Percentiles rank a stretch among this genome's conserved stretches.
Evolutionary conservation across 2,888 invertebrate species (phyloP).

Genomic region (Brassicogethes aeneus): DNA sequence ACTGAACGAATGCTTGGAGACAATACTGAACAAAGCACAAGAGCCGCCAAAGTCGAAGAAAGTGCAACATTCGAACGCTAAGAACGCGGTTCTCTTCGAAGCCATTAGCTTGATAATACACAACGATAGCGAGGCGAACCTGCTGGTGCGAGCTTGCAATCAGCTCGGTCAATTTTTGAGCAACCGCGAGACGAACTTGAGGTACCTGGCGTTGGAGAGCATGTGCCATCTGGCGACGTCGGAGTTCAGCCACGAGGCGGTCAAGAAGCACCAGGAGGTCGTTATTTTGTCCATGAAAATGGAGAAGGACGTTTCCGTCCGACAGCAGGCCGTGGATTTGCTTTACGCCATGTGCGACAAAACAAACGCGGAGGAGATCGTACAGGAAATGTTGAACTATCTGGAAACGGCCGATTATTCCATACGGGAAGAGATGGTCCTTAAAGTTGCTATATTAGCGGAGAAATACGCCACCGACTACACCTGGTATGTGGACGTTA

Average conservation of each 20-base stretch:
- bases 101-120: constrained; percentile 99
- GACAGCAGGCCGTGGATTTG: constrained; percentile 96
- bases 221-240: constrained; percentile 99
- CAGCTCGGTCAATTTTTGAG: constrained; percentile 97
- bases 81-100: constrained; percentile 98
- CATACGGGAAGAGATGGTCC: constrained; percentile 99
- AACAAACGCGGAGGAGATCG: constrained; percentile 98
- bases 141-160: constrained; percentile 96
- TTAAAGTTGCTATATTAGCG: constrained; percentile 97
- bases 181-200: constrained; percentile 93
- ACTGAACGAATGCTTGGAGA: constrained; percentile 95
- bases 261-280: constrained; percentile 99
- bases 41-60: constrained; percentile 99
- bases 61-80: constrained; percentile 99
- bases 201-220: constrained; percentile 95
- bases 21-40: constrained; percentile 96
- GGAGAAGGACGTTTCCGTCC: constrained; percentile 96
- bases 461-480: constrained; percentile 99
- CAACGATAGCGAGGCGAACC: constrained; percentile 94
- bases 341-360: constrained; percentile 99
- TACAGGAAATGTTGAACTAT: constrained; percentile 98
- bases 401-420: constrained; percentile 99
- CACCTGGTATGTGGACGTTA: constrained; percentile 97
- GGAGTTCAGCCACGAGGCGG: constrained; percentile 98
- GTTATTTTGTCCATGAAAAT: constrained; percentile 98